Evolutionary conservation across 2,113 vertebrate species (phyloP), one percentile per base, ranked within the genome.

Genomic region (Nothobranchius kuhntae): DNA sequence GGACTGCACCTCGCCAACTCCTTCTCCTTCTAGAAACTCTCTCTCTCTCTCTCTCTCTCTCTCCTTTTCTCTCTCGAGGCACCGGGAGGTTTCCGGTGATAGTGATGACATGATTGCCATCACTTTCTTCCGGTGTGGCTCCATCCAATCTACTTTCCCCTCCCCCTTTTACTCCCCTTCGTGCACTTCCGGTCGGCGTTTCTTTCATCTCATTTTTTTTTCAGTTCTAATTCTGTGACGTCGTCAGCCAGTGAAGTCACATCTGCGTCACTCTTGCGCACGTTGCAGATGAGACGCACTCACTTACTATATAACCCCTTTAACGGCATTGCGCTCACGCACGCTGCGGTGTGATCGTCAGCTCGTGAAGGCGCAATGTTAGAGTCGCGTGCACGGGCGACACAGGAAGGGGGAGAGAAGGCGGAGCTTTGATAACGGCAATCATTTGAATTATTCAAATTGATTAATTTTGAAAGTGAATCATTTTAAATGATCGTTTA

Each of bases 191-290:
- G 84, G 86, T 61, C 71, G 76, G 75, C 72, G 65, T 86, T 89
- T 85, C 68, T 73, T 90, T 84, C 75, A 73, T 81, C 66, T 76
- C 78, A 61, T 51, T 54, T 73, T 71, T 77, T 71, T 53, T 3
- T 21, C 30, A 60, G 13, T 47, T 60, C 80, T 62, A 69, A 68
- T 68, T 72, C 80, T 71, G 87, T 93, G 92, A 93, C 89, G 92
- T 86, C 66, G 80, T 78, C 83, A 67, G 57, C 62, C 74, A 53
- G 65, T 91, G 88, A 92, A 85, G 89, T 91, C 89, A 87, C 71
- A 68, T 73, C 71, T 91, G 91, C 92, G 91, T 93, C 93, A 93
- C 73, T 88, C 87, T 89, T 92, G 91, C 91, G 91, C 92, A 93
- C 88, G 87, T 90, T 91, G 91, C 91, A 84, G 91, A 92, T 87